Conservation (phyloP, 2,113 vertebrate genomes). For the Paedocypris sp. region DNA sequence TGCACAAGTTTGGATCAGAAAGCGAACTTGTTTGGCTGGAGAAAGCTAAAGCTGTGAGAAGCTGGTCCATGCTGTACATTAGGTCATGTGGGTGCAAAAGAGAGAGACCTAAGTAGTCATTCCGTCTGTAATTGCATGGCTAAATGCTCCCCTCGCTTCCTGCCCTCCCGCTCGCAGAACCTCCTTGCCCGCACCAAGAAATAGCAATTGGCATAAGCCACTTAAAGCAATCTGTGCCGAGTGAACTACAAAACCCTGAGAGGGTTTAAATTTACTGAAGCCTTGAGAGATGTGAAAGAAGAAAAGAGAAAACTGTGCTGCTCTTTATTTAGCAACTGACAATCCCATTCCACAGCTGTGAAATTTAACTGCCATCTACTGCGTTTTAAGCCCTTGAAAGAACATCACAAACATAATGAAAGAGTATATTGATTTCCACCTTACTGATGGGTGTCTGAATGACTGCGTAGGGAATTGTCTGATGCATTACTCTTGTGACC, state of each 20-base stretch:
- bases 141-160: conserved; percentile 30
- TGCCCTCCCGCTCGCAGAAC: conserved; percentile 3
- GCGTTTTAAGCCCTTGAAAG: conserved; percentile 29
- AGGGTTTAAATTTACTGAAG: conserved; percentile 32
- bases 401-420: conserved; percentile 28
- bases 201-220: conserved; percentile 38
- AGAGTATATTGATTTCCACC: conserved; percentile 32
- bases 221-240: conserved; percentile 37
- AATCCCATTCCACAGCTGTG: conserved; percentile 34
- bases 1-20: too few species aligned
- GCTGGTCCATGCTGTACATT: conserved; percentile 18
- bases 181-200: conserved; percentile 22
- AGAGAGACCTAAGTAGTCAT: conserved; percentile 19
- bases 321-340: conserved; percentile 14
- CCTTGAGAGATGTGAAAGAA: conserved; percentile 21
- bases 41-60: conserved; percentile 12
- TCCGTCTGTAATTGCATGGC: conserved; percentile 35
- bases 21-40: conserved; percentile 28
- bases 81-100: neutral
- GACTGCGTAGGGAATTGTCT: neutral
- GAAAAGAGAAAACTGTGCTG: neutral
- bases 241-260: conserved; percentile 32
- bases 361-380: conserved; percentile 34
- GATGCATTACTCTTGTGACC: neutral
- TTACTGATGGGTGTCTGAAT: conserved; percentile 21